Percentiles rank a stretch among this genome's conserved stretches.
phyloP scores from a whole-genome alignment of 2,888 invertebrate genomes.

The Trachelus stipa region DNA sequence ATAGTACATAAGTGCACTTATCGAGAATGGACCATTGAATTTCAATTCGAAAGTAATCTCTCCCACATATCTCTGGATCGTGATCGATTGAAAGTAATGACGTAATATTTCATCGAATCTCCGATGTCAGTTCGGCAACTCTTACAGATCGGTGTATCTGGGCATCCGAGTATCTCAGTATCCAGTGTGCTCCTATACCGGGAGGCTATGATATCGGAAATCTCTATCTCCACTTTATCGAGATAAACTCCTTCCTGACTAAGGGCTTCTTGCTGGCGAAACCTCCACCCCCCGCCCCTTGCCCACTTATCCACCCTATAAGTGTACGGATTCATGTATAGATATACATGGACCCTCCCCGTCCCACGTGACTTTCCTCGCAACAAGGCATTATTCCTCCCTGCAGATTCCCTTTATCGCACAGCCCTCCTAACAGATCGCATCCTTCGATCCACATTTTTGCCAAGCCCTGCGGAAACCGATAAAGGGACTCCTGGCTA shows the following conservation, averaged over 20 bases:
- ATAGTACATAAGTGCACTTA: neutral
- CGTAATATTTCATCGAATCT: slow-evolving; percentile 31
- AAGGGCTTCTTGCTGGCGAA: neutral
- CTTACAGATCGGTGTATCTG: slow-evolving; percentile 11
- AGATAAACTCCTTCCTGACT: neutral
- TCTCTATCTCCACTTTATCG: neutral
- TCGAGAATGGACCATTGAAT: neutral
- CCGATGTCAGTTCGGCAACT: slow-evolving; percentile 13
- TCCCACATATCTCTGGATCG: slow-evolving; percentile 12
- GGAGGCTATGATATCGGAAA: neutral
- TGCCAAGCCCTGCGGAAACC: neutral
- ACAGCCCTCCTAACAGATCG: neutral
- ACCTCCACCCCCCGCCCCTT: neutral
- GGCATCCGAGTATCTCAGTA: too few relatives aligned
- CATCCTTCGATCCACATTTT: neutral
- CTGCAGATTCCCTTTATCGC: neutral
- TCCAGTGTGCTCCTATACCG: neutral
- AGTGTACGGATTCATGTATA: neutral
- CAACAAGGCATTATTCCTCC: neutral
- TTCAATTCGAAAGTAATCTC: neutral
- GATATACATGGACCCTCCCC: neutral
- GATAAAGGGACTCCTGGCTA: neutral
- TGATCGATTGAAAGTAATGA: slow-evolving; percentile 30
- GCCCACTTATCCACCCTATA: neutral
- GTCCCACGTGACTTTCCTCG: too few relatives aligned